Percentiles rank a stretch among this genome's conserved stretches.
Conservation (phyloP, 2,113 vertebrate genomes). For the Daphoenositta chrysoptera region DNA sequence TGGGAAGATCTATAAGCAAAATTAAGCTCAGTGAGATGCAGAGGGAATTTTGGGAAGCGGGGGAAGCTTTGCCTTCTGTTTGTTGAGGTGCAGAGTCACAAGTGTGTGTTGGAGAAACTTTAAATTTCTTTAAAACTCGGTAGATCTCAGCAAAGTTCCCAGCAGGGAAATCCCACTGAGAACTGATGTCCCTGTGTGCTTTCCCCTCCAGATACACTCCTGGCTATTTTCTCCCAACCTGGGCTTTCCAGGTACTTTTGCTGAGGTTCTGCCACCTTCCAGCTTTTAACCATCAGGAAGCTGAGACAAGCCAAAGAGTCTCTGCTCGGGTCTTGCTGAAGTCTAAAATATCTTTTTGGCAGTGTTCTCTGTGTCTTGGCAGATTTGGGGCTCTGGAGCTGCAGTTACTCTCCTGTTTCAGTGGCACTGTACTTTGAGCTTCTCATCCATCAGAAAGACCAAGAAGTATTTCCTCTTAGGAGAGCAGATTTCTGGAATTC, state of each 20-base stretch:
- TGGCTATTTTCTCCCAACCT: neutral
- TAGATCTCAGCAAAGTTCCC: neutral
- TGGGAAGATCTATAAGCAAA: neutral
- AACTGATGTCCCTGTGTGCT: neutral
- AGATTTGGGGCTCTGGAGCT: neutral
- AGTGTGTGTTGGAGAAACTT: neutral
- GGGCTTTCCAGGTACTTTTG: neutral
- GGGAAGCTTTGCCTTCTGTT: neutral
- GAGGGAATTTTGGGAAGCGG: fast-evolving
- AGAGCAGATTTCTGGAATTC: conserved; percentile 20
- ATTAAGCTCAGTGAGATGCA: neutral
- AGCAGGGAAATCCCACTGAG: neutral
- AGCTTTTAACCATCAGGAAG: conserved; percentile 6
- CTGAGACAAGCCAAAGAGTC: neutral
- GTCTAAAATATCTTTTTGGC: conserved; percentile 33
- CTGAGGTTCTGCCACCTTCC: neutral
- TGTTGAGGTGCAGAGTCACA: neutral
- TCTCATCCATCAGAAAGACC: conserved; percentile 3
- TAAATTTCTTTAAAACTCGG: neutral
- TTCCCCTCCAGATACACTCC: neutral
- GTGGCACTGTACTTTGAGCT: neutral
- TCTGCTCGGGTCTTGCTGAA: neutral
- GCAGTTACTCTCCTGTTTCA: neutral
- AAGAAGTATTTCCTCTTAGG: neutral
- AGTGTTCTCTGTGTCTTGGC: neutral